A percentile compares a stretch with the other conserved stretches of the same genome.
These are phyloP conservation scores for Drosophila varians DNA, from an alignment of 1,140 invertebrate genomes.

Conservation along the genomic window DNA sequence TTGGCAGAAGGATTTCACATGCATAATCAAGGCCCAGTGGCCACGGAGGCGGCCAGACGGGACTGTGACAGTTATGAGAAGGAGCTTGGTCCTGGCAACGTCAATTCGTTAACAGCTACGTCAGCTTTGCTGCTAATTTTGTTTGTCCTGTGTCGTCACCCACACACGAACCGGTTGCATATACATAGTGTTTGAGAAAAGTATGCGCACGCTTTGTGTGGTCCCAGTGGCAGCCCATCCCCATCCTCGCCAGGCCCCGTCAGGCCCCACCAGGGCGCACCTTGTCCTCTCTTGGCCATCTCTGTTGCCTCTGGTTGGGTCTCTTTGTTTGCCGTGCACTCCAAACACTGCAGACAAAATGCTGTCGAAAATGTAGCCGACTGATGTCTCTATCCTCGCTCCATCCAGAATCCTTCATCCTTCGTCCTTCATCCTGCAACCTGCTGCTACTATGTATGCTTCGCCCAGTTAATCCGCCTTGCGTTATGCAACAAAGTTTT, in stretches of 20 bases:
- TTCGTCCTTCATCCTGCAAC: neutral
- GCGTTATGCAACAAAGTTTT: constrained; percentile 67
- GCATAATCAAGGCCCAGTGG: constrained; percentile 36
- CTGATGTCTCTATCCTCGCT: constrained; percentile 63
- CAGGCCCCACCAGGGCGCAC: too few species aligned
- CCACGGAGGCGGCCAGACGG: too few species aligned
- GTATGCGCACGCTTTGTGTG: constrained; percentile 51
- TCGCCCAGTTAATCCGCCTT: constrained; percentile 61
- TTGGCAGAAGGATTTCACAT: constrained; percentile 8
- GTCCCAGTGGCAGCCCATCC: constrained; percentile 5
- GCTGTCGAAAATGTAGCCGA: constrained; percentile 60
- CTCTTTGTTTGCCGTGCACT: constrained; percentile 66
- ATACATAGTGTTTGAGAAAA: constrained; percentile 55
- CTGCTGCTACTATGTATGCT: neutral
- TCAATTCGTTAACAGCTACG: constrained; percentile 75
- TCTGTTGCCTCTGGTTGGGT: neutral
- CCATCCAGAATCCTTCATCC: neutral
- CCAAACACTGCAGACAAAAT: constrained; percentile 76
- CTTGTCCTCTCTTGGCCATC: neutral
- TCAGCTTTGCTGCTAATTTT: constrained; percentile 74
- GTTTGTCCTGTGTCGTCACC: constrained; percentile 58
- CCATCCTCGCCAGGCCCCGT: too few species aligned
- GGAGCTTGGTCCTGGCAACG: constrained; percentile 38
- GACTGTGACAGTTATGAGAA: constrained; percentile 37
- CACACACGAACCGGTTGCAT: constrained; percentile 3